These are phyloP conservation scores for Cochlearius cochlearius DNA, from an alignment of 2,113 vertebrate genomes.

Conservation along the genomic window DNA sequence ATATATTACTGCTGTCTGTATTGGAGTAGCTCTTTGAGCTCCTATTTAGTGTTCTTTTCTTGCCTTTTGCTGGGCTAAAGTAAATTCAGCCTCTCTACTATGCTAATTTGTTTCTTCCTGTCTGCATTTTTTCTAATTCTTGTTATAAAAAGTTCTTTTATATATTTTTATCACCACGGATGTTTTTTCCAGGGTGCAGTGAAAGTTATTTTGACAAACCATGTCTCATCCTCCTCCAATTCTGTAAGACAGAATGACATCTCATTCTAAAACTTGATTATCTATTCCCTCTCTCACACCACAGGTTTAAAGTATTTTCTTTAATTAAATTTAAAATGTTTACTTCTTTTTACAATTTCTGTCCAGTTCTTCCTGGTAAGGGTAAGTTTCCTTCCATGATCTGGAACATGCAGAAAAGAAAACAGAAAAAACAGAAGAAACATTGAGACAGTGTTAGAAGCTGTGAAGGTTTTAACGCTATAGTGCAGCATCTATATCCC, in stretches of 20 bases:
- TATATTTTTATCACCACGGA: background rate
- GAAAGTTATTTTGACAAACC: background rate
- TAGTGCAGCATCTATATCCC: background rate
- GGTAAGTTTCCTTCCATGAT: too few relatives aligned
- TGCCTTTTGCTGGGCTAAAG: background rate
- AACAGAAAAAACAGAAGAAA: background rate
- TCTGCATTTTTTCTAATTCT: background rate
- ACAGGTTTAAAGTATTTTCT: background rate
- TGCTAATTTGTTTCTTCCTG: background rate
- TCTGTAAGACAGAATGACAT: background rate
- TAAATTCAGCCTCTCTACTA: background rate
- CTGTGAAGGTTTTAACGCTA: background rate
- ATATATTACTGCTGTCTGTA: background rate
- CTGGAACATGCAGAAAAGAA: background rate
- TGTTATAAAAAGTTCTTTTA: background rate
- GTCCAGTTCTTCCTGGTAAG: too few relatives aligned
- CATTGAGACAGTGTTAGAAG: background rate
- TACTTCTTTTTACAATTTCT: too few relatives aligned
- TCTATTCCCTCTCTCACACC: background rate
- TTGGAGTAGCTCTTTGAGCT: background rate
- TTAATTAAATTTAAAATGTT: background rate
- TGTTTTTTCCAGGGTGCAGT: background rate
- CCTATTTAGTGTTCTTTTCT: background rate
- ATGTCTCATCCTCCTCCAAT: background rate
- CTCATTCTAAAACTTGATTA: background rate